A percentile compares a stretch with the other conserved stretches of the same genome.
Evolutionary conservation across 2,797 vertebrate genomes (phyloP).

Genomic region (Vireo griseus): DNA sequence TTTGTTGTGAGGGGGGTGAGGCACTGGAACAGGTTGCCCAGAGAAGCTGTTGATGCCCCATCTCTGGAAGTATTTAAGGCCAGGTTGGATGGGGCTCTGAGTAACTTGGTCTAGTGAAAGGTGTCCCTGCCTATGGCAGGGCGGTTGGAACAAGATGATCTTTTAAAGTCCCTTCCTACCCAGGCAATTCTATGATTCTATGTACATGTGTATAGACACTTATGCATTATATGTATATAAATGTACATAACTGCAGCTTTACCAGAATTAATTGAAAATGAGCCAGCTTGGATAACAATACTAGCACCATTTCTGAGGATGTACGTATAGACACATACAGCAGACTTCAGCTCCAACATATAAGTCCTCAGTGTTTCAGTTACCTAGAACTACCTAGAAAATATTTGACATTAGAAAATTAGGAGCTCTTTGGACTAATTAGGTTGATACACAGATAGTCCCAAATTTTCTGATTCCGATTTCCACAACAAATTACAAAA

Average conservation of each 20-base stretch:
- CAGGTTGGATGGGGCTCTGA: background rate
- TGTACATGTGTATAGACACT: background rate
- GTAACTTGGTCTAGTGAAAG: background rate
- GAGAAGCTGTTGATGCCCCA: background rate
- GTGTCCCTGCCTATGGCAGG: background rate
- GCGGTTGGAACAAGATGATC: fast-evolving
- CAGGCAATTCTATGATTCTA: background rate
- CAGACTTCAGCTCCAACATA: background rate
- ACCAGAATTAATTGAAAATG: background rate
- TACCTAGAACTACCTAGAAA: background rate
- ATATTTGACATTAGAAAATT: background rate
- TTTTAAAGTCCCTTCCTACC: background rate
- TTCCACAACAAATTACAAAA: background rate
- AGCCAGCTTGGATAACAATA: background rate
- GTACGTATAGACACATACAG: background rate
- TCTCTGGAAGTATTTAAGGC: background rate
- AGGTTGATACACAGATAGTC: background rate
- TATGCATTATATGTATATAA: background rate
- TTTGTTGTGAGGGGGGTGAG: background rate
- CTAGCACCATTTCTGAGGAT: background rate
- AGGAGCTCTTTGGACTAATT: background rate
- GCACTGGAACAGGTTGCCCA: background rate
- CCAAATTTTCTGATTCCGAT: background rate
- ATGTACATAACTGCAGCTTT: background rate
- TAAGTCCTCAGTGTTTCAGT: background rate